A percentile compares a stretch with the other conserved stretches of the same genome.
Evolutionary conservation across 2,888 invertebrate species (phyloP).

Genomic region (Acheta domesticus): DNA sequence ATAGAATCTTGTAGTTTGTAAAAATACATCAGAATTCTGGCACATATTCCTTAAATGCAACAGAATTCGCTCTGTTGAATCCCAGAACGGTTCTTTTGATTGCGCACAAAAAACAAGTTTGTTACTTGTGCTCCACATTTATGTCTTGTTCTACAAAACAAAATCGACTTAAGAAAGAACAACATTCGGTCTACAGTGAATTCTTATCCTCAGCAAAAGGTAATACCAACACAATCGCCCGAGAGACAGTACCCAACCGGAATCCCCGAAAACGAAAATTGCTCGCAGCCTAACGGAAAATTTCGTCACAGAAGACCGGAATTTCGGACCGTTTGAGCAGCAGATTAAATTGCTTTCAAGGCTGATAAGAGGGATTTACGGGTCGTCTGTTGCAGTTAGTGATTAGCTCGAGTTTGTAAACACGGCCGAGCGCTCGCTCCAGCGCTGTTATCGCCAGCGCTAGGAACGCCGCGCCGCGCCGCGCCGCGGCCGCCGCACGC

Average conservation of each 20-base stretch:
- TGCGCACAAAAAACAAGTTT: too few species aligned
- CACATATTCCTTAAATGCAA: too few species aligned
- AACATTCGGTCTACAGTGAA: too few species aligned
- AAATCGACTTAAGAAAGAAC: too few species aligned
- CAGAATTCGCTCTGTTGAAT: too few species aligned
- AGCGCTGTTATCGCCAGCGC: background rate
- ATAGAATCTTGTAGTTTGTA: background rate
- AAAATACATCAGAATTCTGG: too few species aligned
- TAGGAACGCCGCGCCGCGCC: background rate
- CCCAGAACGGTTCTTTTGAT: too few species aligned
- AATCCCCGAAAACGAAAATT: background rate
- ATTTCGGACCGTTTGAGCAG: background rate
- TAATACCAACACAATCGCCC: background rate
- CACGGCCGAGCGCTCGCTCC: background rate
- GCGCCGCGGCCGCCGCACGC: too few species aligned
- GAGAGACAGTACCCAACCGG: background rate
- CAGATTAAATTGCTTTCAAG: background rate
- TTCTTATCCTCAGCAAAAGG: too few species aligned
- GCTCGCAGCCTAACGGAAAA: background rate
- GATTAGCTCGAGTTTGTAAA: background rate
- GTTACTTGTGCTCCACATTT: too few species aligned
- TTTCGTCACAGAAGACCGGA: background rate
- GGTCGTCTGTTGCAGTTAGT: slow-evolving; percentile 4
- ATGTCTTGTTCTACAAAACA: too few species aligned
- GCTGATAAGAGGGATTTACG: background rate